These are phyloP conservation scores for Pholis gunnellus DNA, from an alignment of 2,113 vertebrate genomes.

Conservation along the genomic window DNA sequence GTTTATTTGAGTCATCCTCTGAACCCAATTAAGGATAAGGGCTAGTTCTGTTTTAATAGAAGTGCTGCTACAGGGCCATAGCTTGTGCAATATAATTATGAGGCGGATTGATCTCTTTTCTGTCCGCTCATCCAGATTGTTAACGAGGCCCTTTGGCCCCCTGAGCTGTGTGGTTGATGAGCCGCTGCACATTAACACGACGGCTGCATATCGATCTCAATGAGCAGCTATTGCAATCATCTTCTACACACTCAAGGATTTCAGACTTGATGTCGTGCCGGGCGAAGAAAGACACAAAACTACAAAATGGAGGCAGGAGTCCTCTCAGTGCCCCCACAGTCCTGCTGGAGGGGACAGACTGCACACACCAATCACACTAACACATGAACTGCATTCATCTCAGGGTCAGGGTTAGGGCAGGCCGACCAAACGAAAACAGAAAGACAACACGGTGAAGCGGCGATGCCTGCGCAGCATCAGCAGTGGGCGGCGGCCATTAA, in stretches of 20 bases:
- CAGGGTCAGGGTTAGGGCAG: background rate
- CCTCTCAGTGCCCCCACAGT: background rate
- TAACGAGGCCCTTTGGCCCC: background rate
- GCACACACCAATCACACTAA: background rate
- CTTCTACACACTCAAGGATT: background rate
- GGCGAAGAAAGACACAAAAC: background rate
- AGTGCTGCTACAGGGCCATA: background rate
- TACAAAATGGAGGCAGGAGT: background rate
- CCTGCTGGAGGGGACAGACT: background rate
- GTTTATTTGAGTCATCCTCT: background rate
- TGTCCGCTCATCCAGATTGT: background rate
- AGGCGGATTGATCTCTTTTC: background rate
- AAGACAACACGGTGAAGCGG: background rate
- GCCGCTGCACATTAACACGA: background rate
- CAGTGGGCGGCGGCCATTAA: slow-evolving; percentile 56
- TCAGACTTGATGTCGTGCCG: background rate
- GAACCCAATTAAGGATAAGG: background rate
- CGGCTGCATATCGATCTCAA: slow-evolving; percentile 19
- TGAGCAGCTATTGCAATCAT: background rate
- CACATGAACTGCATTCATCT: background rate
- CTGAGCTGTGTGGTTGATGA: slow-evolving; percentile 1
- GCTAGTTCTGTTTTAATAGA: background rate
- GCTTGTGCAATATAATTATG: slow-evolving; percentile 3
- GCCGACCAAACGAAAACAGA: slow-evolving; percentile 18
- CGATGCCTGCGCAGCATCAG: background rate